Evolutionary conservation across 2,797 vertebrate species (phyloP).

Genomic region (Nyctibius grandis): DNA sequence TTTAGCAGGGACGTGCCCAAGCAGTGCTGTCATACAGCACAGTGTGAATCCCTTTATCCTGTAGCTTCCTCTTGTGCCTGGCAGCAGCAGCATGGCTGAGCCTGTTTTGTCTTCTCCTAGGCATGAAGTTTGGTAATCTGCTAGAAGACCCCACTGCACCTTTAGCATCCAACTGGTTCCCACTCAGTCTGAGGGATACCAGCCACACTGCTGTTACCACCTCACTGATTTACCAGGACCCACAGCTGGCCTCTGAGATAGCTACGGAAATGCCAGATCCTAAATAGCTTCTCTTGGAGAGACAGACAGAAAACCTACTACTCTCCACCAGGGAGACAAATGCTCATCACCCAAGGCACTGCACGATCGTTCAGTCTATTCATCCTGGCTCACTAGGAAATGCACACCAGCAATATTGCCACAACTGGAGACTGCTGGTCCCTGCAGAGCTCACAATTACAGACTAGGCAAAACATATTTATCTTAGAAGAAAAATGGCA

Average conservation of each 20-base stretch:
- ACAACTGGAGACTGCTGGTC: background rate
- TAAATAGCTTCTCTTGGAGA: background rate
- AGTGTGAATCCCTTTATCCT: background rate
- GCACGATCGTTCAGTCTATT: background rate
- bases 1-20: background rate
- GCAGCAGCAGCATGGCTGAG: background rate
- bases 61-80: background rate
- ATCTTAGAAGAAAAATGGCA: background rate
- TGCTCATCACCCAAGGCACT: background rate
- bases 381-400: background rate
- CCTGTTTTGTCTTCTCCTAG: background rate
- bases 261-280: background rate
- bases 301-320: background rate
- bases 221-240: background rate
- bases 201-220: background rate
- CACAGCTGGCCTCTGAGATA: background rate
- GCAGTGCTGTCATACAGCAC: background rate
- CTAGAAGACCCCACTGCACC: background rate
- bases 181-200: no score
- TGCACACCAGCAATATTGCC: background rate
- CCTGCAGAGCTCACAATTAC: background rate
- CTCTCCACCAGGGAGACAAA: background rate
- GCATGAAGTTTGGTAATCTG: background rate
- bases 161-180: background rate
- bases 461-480: background rate